Evolutionary conservation across 2,113 vertebrate species (phyloP).

Genomic region (Podocnemis expansa): DNA sequence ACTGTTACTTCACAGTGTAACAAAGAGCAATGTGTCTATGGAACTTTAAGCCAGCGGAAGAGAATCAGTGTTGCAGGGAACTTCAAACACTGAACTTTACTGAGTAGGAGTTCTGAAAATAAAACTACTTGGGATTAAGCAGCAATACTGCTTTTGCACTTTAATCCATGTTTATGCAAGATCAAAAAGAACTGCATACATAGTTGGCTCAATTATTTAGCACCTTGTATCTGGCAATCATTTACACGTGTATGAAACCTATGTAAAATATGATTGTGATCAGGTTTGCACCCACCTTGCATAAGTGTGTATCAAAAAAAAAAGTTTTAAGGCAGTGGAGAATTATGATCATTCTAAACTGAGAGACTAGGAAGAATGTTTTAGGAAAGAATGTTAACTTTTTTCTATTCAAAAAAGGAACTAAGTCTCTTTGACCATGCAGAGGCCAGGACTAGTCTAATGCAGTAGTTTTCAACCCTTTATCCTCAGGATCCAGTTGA

Average conservation of each 20-base stretch:
- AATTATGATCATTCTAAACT: background rate
- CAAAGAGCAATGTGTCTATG: background rate
- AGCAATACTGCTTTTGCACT: background rate
- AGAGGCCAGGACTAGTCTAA: background rate
- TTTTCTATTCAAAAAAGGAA: background rate
- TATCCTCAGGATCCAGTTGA: too few species aligned
- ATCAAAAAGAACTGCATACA: background rate
- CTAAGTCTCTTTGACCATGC: background rate
- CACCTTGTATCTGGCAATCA: background rate
- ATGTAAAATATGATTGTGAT: background rate
- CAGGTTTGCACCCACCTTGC: background rate
- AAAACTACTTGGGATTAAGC: background rate
- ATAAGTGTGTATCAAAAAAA: background rate
- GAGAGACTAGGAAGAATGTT: background rate
- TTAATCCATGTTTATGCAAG: background rate
- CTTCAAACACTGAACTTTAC: background rate
- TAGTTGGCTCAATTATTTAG: background rate
- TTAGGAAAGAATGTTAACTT: background rate
- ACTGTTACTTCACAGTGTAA: background rate
- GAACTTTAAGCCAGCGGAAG: background rate
- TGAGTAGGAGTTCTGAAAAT: background rate
- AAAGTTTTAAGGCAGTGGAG: background rate
- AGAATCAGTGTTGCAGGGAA: background rate
- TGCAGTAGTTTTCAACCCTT: too few species aligned
- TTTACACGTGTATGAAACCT: background rate